A percentile compares a stretch with the other conserved stretches of the same genome.
phyloP scores from a whole-genome alignment of 2,113 vertebrate species.

The Archocentrus centrarchus region DNA sequence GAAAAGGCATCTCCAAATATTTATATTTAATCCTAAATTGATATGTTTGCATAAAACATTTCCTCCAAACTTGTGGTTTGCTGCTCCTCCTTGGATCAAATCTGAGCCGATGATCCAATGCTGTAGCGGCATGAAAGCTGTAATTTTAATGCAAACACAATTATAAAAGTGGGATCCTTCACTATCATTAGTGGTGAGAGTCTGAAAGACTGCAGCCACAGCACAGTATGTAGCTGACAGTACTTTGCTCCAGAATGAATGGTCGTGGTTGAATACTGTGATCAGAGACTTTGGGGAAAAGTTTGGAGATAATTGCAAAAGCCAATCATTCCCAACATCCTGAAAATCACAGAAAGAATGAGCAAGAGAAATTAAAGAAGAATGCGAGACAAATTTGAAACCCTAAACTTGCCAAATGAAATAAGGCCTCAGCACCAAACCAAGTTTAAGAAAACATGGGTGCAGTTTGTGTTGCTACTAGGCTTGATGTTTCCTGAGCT shows the following conservation, averaged over 20 bases:
- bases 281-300: constrained; percentile 33
- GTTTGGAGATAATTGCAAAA: constrained; percentile 32
- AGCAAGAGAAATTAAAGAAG: constrained; percentile 32
- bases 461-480: constrained; percentile 11
- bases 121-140: constrained; percentile 63
- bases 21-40: constrained; percentile 69
- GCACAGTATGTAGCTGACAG: constrained; percentile 33
- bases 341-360: constrained; percentile 37
- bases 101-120: constrained; percentile 49
- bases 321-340: constrained; percentile 47
- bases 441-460: constrained; percentile 65
- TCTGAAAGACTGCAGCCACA: constrained; percentile 49
- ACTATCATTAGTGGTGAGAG: constrained; percentile 73
- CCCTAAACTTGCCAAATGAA: constrained; percentile 25
- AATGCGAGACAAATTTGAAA: constrained; percentile 43
- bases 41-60: constrained; percentile 68
- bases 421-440: constrained; percentile 33
- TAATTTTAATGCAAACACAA: constrained; percentile 74
- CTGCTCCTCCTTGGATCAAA: constrained; percentile 48
- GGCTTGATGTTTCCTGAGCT: constrained; percentile 3
- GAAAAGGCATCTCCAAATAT: constrained; percentile 58
- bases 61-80: constrained; percentile 62
- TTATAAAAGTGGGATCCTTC: constrained; percentile 66
- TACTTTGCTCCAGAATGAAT: constrained; percentile 33
- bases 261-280: constrained; percentile 22